phyloP scores from a whole-genome alignment of 2,113 vertebrate genomes.

The Serilophus lunatus region DNA sequence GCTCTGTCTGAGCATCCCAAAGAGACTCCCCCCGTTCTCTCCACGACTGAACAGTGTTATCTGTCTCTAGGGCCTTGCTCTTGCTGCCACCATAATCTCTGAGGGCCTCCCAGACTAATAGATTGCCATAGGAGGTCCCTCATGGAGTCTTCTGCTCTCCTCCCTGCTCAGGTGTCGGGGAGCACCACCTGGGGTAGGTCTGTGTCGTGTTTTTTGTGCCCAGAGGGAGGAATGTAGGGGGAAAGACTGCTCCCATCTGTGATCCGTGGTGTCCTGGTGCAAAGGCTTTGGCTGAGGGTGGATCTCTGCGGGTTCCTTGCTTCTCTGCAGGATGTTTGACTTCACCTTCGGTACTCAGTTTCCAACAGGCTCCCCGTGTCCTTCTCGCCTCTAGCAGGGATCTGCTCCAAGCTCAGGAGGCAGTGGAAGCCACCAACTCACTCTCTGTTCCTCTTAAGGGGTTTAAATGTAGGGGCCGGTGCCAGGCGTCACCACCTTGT shows the following conservation, averaged over 20 bases:
- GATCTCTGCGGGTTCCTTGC: neutral
- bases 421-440: neutral
- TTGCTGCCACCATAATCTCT: slow-evolving; percentile 3
- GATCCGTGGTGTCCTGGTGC: neutral
- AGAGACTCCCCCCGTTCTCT: neutral
- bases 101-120: slow-evolving; percentile 5
- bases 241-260: neutral
- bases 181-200: slow-evolving; percentile 56
- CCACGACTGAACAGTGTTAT: neutral
- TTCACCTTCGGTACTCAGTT: neutral
- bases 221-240: neutral
- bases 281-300: neutral
- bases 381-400: neutral
- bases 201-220: neutral
- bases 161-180: slow-evolving; percentile 39
- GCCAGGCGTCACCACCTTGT: neutral
- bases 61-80: slow-evolving; percentile 50
- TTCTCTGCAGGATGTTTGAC: neutral
- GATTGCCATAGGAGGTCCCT: slow-evolving; percentile 41
- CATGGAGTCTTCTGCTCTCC: slow-evolving; percentile 65
- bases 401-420: neutral
- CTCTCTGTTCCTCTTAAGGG: neutral
- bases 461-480: neutral
- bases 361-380: neutral
- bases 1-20: neutral